These are phyloP conservation scores for Bombus vancouverensis DNA, from an alignment of 1,140 invertebrate genomes.

Conservation along the genomic window DNA sequence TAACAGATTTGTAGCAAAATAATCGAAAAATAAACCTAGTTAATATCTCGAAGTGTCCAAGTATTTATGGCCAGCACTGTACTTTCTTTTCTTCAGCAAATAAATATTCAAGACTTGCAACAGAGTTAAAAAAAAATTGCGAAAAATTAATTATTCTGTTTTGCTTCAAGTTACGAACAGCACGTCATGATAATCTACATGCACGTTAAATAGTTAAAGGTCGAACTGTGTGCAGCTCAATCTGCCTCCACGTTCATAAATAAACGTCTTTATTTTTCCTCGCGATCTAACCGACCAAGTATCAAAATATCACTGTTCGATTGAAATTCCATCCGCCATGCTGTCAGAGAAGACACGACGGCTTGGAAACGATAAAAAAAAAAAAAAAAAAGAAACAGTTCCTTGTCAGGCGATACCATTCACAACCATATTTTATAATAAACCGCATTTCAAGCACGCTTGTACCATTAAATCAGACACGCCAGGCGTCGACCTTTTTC, in stretches of 20 bases:
- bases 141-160: not conserved
- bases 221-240: conserved; percentile 1
- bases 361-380: not conserved
- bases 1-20: too few species aligned
- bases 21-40: too few species aligned
- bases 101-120: not conserved
- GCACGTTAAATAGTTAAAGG: conserved; percentile 2
- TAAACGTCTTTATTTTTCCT: not conserved
- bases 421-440: not conserved
- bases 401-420: not conserved
- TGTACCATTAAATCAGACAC: not conserved
- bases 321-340: not conserved
- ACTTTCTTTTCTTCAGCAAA: too few species aligned
- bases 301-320: conserved; percentile 11
- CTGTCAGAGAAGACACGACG: not conserved
- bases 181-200: not conserved
- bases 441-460: not conserved
- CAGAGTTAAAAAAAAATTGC: not conserved
- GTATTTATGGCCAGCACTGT: too few species aligned
- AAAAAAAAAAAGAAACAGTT: not conserved
- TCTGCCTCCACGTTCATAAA: not conserved
- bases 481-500: not conserved
- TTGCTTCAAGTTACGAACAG: not conserved
- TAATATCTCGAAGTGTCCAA: too few species aligned
- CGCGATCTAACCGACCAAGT: not conserved